These are phyloP conservation scores for Aphaenogaster floridana DNA, from an alignment of 1,140 invertebrate genomes.

Conservation along the genomic window DNA sequence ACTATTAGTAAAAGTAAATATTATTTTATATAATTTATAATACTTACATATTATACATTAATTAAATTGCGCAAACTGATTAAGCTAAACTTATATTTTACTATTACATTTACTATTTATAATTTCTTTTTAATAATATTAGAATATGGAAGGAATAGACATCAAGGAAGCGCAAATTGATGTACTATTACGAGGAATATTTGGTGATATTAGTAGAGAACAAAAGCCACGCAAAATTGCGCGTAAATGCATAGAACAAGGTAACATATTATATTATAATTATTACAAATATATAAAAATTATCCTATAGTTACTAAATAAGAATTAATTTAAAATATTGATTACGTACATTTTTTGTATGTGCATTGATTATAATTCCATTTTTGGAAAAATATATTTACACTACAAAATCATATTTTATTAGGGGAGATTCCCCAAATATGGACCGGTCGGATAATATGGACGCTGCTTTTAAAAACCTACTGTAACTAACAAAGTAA, in stretches of 20 bases:
- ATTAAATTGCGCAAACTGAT: neutral
- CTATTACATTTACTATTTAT: neutral
- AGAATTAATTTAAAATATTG: neutral
- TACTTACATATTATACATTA: neutral
- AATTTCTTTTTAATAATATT: neutral
- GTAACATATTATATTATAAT: conserved; percentile 15
- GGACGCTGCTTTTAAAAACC: too few species aligned
- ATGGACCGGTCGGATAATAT: too few species aligned
- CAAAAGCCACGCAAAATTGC: neutral
- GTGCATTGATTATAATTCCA: too few species aligned
- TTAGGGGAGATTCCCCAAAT: too few species aligned
- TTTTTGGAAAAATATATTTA: neutral
- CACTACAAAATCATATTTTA: too few species aligned
- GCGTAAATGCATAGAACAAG: conserved; percentile 2
- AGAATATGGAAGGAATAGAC: conserved; percentile 6
- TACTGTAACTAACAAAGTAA: too few species aligned
- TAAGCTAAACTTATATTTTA: neutral
- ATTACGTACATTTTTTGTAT: too few species aligned
- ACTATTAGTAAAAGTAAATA: neutral
- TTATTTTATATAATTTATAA: neutral
- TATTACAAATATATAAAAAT: neutral
- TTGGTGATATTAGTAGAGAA: too few species aligned
- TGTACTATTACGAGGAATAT: neutral
- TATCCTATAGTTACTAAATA: neutral
- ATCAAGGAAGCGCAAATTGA: neutral